A percentile compares a stretch with the other conserved stretches of the same genome.
Evolutionary conservation across 2,797 vertebrate genomes (phyloP).

Genomic region (Halcyon smyrnensis): DNA sequence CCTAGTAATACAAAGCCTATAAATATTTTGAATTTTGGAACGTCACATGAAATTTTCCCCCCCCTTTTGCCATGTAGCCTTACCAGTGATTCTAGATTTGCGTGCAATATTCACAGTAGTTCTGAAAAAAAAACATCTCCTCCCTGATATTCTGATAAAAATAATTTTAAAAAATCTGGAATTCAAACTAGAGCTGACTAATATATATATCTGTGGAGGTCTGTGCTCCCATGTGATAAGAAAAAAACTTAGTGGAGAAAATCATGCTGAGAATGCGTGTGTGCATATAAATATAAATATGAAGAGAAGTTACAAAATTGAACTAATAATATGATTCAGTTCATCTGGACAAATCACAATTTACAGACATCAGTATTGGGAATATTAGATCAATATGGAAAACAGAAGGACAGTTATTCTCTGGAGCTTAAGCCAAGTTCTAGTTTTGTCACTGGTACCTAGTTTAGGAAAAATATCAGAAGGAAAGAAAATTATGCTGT

Average conservation of each 20-base stretch:
- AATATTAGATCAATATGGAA: neutral
- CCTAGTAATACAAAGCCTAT: neutral
- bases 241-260: neutral
- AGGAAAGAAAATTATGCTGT: neutral
- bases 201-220: neutral
- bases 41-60: neutral
- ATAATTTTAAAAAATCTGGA: neutral
- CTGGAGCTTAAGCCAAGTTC: neutral
- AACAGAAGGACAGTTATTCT: neutral
- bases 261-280: neutral
- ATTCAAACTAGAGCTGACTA: neutral
- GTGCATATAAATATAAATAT: neutral
- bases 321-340: neutral
- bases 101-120: neutral
- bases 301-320: neutral
- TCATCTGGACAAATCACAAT: neutral
- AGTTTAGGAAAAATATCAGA: neutral
- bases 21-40: neutral
- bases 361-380: neutral
- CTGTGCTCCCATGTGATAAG: rapidly evolving
- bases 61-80: neutral
- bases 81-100: neutral
- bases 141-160: neutral
- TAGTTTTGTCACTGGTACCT: neutral
- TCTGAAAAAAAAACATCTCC: neutral